These are phyloP conservation scores for Oscheius sp. DNA, from an alignment of 2,888 invertebrate species.

Conservation along the genomic window DNA sequence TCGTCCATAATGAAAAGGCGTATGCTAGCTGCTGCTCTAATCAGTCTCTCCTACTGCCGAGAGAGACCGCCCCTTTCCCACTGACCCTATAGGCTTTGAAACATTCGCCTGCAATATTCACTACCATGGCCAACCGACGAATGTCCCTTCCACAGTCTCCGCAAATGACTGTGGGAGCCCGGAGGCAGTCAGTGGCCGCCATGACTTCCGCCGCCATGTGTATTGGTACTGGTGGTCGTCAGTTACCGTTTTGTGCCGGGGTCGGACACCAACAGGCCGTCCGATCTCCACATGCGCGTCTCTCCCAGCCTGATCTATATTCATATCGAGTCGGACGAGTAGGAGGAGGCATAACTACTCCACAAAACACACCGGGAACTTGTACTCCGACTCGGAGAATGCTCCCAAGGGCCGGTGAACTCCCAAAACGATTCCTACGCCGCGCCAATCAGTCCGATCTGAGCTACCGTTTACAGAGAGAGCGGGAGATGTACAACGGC, in stretches of 20 bases:
- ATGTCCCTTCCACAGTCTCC: conserved; percentile 41
- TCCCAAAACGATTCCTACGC: conserved; percentile 33
- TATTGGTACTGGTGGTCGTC: background rate
- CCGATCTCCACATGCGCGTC: conserved; percentile 42
- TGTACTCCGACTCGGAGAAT: conserved; percentile 17
- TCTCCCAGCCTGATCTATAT: conserved; percentile 50
- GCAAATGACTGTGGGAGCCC: conserved; percentile 7
- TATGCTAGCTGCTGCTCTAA: conserved; percentile 16
- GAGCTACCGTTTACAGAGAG: conserved; percentile 38
- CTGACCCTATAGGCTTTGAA: background rate
- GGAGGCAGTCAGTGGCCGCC: background rate
- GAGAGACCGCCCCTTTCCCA: conserved; percentile 11
- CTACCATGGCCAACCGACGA: conserved; percentile 32
- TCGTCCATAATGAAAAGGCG: conserved; percentile 23
- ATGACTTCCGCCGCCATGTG: background rate
- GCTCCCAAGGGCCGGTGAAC: background rate
- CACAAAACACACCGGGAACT: conserved; percentile 17
- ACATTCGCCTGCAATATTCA: conserved; percentile 20
- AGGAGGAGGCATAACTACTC: background rate
- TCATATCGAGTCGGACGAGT: conserved; percentile 13
- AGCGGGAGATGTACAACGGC: conserved; percentile 34
- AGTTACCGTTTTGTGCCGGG: conserved; percentile 5
- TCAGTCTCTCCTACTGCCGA: conserved; percentile 19
- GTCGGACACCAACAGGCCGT: background rate
- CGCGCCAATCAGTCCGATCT: conserved; percentile 40